A percentile compares a stretch with the other conserved stretches of the same genome.
Evolutionary conservation across 2,888 invertebrate genomes (phyloP).

Genomic region (Orthosia incerta): DNA sequence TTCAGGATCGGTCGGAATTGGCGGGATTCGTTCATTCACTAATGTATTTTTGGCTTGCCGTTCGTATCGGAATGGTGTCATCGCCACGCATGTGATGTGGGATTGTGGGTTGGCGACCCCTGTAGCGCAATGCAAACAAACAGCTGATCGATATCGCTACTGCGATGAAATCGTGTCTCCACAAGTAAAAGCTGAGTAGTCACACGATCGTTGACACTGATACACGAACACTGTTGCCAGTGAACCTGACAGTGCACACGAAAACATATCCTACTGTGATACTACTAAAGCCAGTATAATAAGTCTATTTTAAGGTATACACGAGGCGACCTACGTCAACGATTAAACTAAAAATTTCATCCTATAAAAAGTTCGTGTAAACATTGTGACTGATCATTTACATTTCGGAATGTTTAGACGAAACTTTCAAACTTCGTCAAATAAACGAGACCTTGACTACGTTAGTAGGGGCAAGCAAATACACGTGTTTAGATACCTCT

Average conservation of each 20-base stretch:
- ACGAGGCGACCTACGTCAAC: conserved; percentile 50
- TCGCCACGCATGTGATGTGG: conserved; percentile 78
- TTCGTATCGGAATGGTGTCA: conserved; percentile 82
- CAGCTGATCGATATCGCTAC: conserved; percentile 83
- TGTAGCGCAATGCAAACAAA: conserved; percentile 82
- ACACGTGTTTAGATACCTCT: conserved; percentile 16
- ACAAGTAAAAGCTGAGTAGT: conserved; percentile 62
- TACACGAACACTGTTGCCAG: conserved; percentile 46
- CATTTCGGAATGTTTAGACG: conserved; percentile 1
- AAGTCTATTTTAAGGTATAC: conserved; percentile 5
- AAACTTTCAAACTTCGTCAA: not conserved
- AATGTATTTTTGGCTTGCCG: conserved; percentile 83
- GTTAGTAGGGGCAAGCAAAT: not conserved
- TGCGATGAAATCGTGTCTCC: conserved; percentile 68
- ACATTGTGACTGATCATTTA: conserved; percentile 11
- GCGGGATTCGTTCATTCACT: conserved; percentile 78
- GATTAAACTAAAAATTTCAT: conserved; percentile 33
- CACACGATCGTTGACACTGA: conserved; percentile 62
- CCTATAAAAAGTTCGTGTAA: conserved; percentile 31
- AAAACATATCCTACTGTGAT: conserved; percentile 24
- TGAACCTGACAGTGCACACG: conserved; percentile 20
- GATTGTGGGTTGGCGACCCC: conserved; percentile 85
- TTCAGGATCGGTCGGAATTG: conserved; percentile 76
- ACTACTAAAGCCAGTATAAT: conserved; percentile 22
- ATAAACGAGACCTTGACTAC: conserved; percentile 8